Conservation (phyloP, 1,140 invertebrate genomes). For the Battus philenor region DNA sequence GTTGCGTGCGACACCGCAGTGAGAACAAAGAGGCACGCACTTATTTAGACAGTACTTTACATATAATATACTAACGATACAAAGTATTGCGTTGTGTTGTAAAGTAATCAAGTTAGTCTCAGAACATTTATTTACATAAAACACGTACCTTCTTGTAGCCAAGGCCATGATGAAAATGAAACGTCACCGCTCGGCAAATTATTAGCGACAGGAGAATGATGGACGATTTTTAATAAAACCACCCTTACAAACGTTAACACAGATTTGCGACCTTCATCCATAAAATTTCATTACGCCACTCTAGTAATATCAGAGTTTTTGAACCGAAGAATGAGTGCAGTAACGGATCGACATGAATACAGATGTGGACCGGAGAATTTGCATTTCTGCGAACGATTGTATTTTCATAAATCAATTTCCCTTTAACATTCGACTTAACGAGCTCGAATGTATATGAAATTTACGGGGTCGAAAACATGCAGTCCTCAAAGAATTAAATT, state of each 20-base stretch:
- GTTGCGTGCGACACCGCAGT: slow-evolving; percentile 44
- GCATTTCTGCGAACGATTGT: slow-evolving; percentile 2
- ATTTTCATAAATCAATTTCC: slow-evolving; percentile 28
- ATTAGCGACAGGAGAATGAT: slow-evolving; percentile 25
- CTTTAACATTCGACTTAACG: slow-evolving; percentile 31
- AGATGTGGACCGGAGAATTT: not conserved
- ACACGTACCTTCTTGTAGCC: too few species aligned
- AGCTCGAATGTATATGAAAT: slow-evolving; percentile 32
- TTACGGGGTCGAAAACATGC: slow-evolving; percentile 31
- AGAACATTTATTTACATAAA: too few species aligned
- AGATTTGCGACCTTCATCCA: slow-evolving; percentile 14
- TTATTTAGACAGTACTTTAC: slow-evolving; percentile 49
- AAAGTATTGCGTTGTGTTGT: too few species aligned
- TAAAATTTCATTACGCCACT: slow-evolving; percentile 14
- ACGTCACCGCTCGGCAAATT: slow-evolving; percentile 18
- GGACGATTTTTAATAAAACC: slow-evolving; percentile 38
- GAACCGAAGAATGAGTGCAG: slow-evolving; percentile 2
- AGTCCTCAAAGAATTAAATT: slow-evolving; percentile 55
- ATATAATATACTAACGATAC: slow-evolving; percentile 19
- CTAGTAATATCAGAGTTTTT: slow-evolving; percentile 4
- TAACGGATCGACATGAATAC: not conserved
- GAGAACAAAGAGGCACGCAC: slow-evolving; percentile 38
- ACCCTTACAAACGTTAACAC: slow-evolving; percentile 17
- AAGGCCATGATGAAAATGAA: slow-evolving; percentile 9
- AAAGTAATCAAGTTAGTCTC: too few species aligned